Conservation (phyloP, 2,888 invertebrate genomes). For the Drosophila melanosoma region DNA sequence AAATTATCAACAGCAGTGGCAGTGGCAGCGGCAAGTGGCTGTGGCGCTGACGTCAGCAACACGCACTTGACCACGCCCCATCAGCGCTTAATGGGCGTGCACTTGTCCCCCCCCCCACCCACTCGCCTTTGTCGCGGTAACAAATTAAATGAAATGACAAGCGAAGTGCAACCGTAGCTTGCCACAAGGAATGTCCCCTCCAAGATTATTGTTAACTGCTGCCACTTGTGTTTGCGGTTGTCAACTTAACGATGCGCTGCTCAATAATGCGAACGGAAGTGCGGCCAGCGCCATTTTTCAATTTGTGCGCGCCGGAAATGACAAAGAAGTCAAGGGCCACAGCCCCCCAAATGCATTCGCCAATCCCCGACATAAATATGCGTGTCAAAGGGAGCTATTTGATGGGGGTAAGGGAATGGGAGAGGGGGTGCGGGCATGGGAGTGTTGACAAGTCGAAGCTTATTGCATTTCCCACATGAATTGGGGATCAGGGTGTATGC, state of each 20-base stretch:
- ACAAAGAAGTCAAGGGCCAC: constrained; percentile 47
- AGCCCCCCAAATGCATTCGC: constrained; percentile 16
- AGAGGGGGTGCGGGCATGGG: neutral
- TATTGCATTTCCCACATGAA: constrained; percentile 68
- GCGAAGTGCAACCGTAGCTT: constrained; percentile 33
- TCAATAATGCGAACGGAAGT: constrained; percentile 73
- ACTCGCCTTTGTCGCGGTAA: constrained; percentile 36
- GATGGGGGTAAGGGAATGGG: neutral
- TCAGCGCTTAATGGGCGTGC: constrained; percentile 34
- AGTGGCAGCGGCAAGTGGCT: constrained; percentile 19
- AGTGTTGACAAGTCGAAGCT: constrained; percentile 23
- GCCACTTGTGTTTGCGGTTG: constrained; percentile 32
- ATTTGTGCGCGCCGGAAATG: constrained; percentile 74
- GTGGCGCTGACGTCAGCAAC: constrained; percentile 65
- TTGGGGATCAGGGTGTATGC: constrained; percentile 22
- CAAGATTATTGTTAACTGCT: constrained; percentile 26
- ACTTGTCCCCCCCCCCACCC: neutral
- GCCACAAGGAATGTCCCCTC: neutral
- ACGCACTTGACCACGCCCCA: constrained; percentile 47
- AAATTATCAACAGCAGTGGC: constrained; percentile 44
- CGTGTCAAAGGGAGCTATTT: neutral
- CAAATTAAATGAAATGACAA: constrained; percentile 71
- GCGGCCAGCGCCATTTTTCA: constrained; percentile 76
- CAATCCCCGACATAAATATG: constrained; percentile 5
- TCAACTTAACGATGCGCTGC: constrained; percentile 67